Conservation (phyloP, 2,797 vertebrate species). For the Rhadinocentrus ornatus region DNA sequence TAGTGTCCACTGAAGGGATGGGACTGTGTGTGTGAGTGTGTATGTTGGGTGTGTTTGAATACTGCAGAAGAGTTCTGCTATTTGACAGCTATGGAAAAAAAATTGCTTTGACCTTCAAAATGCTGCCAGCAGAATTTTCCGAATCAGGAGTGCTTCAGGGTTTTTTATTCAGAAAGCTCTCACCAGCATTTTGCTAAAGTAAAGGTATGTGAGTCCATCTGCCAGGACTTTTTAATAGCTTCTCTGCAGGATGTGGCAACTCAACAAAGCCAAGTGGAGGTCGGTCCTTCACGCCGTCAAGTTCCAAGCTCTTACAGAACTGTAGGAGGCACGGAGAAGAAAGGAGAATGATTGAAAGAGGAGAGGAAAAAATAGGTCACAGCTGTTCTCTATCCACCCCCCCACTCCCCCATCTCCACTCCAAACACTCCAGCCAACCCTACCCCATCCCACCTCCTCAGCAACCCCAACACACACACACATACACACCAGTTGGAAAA, state of each 20-base stretch:
- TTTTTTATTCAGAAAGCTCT: neutral
- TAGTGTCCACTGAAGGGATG: too few relatives aligned
- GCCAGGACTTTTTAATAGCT: constrained; percentile 41
- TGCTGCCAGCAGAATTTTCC: constrained; percentile 12
- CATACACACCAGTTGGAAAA: constrained; percentile 12
- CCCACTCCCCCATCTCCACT: too few relatives aligned
- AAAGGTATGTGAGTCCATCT: constrained; percentile 7
- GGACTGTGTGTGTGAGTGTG: too few relatives aligned
- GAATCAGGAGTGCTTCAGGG: neutral
- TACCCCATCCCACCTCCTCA: constrained; percentile 34
- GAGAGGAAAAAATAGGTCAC: constrained; percentile 73
- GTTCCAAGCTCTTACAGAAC: constrained; percentile 41
- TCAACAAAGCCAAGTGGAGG: constrained; percentile 25
- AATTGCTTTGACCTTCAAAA: constrained; percentile 19
- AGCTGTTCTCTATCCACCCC: constrained; percentile 72
- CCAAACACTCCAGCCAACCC: constrained; percentile 47
- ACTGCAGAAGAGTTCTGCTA: too few relatives aligned
- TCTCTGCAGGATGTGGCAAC: constrained; percentile 16
- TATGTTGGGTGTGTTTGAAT: too few relatives aligned
- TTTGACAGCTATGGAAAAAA: neutral
- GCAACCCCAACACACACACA: constrained; percentile 15
- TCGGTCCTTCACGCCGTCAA: constrained; percentile 33
- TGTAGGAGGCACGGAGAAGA: constrained; percentile 34
- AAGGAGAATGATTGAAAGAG: constrained; percentile 47
- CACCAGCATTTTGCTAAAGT: constrained; percentile 3